Percentiles rank a stretch among this genome's conserved stretches.
Conservation (phyloP, 2,797 vertebrate species). For the Ciconia nigra region DNA sequence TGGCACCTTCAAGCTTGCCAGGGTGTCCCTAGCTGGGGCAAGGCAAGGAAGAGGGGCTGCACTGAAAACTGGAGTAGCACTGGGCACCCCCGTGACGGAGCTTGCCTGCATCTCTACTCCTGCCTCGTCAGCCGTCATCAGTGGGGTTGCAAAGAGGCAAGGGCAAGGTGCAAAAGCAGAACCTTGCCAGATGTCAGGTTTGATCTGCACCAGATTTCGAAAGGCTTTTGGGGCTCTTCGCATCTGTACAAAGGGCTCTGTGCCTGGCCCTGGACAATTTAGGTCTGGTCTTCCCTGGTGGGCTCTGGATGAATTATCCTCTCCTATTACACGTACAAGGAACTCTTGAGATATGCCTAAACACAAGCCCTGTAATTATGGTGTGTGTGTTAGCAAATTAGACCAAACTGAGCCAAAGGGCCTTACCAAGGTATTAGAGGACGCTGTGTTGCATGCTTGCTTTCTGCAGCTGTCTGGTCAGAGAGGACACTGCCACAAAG, state of each 20-base stretch:
- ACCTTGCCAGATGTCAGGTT: background rate
- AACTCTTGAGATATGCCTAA: background rate
- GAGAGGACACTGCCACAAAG: background rate
- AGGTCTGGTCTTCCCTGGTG: background rate
- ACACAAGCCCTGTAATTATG: background rate
- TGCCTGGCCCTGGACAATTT: background rate
- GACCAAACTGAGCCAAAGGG: background rate
- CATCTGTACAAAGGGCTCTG: background rate
- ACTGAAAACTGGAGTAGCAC: background rate
- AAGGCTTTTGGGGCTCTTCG: background rate
- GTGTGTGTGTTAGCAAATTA: background rate
- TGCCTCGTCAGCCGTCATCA: background rate
- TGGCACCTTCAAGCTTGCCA: background rate
- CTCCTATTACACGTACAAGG: background rate
- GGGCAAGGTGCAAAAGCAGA: background rate
- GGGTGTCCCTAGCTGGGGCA: background rate
- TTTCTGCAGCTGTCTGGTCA: background rate
- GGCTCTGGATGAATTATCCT: background rate
- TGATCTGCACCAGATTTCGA: background rate
- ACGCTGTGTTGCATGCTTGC: background rate
- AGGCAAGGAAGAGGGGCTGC: background rate
- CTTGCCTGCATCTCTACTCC: background rate
- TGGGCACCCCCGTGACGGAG: rapidly evolving
- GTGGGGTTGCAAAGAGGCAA: background rate
- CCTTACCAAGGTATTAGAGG: background rate